Base-by-base conservation (phyloP, 1,140 invertebrate species). In the Heliconius hewitsoni region DNA sequence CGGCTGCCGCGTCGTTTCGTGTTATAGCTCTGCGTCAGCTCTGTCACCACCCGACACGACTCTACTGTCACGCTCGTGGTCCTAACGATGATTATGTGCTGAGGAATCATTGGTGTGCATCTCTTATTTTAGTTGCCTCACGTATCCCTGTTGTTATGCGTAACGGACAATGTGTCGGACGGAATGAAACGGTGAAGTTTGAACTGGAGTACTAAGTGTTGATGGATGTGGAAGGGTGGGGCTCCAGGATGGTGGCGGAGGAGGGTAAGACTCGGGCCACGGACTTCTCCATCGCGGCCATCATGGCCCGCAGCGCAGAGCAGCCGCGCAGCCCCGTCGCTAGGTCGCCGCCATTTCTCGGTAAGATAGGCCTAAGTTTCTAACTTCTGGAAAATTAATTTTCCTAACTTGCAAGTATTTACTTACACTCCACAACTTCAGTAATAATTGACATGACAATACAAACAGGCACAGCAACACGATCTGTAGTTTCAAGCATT, bases 221-320 rank as follows among this genome's bases (percentile, higher is more conserved):
- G 86, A 94, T 93, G 93, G 92, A 93, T 93, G 93, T 93, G 91
- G 93, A 91, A 83, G 87, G 88, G 85, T 89, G 95, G 95, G 91
- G 93, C 92, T 95, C 85, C 90, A 95, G 88, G 89, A 95, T 95
- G 95, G 87, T 96, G 92, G 95, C 95, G 78, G 95, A 95, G 85
- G 95, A 95, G 87, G 91, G 94, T 84, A 93, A 94, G 89, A 94
- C 92, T 78, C 82, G 92, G 71, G 97, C 97, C 83, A 98, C 98
- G 84, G 98, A 98, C 95, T 98, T 98, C 95, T 98, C 98, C 81
- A 98, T 98, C 88, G 98, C 98, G 42, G 98, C 98, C 71, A 98
- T 98, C 87, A 98, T 98, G 97, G 97, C 97, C 75, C 95, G 97
- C 77, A 96, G 96, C 90, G 95, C 95, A 85, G 94, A 95, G 75